Percentiles rank a stretch among this genome's conserved stretches.
Conservation (phyloP, 2,113 vertebrate genomes). For the Naja naja region DNA sequence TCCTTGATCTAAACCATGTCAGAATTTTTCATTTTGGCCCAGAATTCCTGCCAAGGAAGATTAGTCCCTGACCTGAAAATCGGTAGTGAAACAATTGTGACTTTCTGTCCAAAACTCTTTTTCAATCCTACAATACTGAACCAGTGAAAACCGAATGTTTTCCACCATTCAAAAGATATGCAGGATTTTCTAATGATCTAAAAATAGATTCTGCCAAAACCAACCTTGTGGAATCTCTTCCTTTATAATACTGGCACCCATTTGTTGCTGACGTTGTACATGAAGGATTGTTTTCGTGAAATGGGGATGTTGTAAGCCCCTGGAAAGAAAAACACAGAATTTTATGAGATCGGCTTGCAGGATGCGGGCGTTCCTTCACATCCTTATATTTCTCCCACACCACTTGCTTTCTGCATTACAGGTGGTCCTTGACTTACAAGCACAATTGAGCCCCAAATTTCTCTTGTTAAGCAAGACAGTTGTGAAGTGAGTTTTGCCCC, state of each 20-base stretch:
- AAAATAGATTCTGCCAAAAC: background rate
- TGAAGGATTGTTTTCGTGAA: conserved; percentile 69
- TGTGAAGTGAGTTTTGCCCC: background rate
- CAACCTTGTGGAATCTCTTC: background rate
- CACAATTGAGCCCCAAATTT: background rate
- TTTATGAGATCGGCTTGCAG: background rate
- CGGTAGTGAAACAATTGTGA: background rate
- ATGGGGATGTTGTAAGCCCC: conserved; percentile 68
- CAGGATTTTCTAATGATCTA: background rate
- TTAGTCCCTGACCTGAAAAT: background rate
- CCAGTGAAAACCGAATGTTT: background rate
- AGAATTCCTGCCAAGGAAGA: background rate
- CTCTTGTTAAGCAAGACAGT: background rate
- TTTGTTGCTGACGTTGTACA: conserved; percentile 66
- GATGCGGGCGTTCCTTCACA: background rate
- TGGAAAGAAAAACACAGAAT: conserved; percentile 27
- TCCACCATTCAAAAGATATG: background rate
- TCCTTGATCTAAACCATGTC: background rate
- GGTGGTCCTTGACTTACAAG: background rate
- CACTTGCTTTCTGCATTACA: background rate
- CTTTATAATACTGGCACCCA: conserved; percentile 60
- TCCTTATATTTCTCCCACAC: background rate
- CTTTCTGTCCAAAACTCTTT: background rate
- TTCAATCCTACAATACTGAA: rapidly evolving
- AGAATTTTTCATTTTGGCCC: background rate